phyloP scores from a whole-genome alignment of 2,113 vertebrate species.

The Chamaea fasciata region DNA sequence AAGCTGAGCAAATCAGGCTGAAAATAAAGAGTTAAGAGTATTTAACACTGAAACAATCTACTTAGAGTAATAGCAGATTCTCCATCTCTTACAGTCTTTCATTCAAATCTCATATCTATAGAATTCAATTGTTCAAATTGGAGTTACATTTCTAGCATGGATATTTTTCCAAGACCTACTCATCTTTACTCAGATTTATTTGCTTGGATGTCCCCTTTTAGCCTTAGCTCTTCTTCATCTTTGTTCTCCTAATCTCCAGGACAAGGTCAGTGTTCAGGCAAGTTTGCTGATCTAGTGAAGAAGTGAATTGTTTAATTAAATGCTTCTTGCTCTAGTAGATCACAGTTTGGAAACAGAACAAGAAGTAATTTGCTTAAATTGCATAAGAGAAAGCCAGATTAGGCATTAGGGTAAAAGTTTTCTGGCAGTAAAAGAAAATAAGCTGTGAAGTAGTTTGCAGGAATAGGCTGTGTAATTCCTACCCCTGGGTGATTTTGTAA shows the following conservation, averaged over 20 bases:
- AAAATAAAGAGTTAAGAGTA: not conserved
- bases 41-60: not conserved
- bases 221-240: not conserved
- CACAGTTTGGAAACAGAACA: constrained; percentile 17
- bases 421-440: constrained; percentile 15
- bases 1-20: not conserved
- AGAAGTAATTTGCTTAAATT: constrained; percentile 40
- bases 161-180: not conserved
- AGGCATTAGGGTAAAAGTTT: constrained; percentile 15
- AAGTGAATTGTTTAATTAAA: constrained; percentile 29
- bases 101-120: not conserved
- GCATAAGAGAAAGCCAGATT: constrained; percentile 16
- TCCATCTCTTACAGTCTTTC: not conserved
- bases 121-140: not conserved
- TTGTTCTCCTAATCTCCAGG: not conserved
- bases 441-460: not conserved
- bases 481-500: not conserved
- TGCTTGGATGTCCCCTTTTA: not conserved
- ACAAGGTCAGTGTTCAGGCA: not conserved
- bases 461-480: not conserved
- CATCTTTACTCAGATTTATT: not conserved
- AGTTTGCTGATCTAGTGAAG: constrained; percentile 9
- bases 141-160: not conserved
- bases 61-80: not conserved
- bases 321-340: constrained; percentile 2